Evolutionary conservation across 2,888 invertebrate genomes (phyloP).

Genomic region (Eutolmus rufibarbis): DNA sequence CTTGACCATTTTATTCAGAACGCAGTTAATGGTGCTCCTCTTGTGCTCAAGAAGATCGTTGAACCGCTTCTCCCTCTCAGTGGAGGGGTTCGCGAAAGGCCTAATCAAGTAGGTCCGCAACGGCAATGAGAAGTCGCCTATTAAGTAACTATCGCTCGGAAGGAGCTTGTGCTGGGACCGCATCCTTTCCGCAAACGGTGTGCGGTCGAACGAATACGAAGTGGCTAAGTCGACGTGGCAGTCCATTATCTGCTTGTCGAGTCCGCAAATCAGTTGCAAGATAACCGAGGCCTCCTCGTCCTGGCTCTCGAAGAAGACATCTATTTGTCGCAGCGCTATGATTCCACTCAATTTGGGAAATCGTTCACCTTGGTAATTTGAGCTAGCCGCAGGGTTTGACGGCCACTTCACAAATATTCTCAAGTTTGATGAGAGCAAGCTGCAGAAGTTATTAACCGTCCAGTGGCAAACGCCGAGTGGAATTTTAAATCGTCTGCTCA

Average conservation of each 20-base stretch:
- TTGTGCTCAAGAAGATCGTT: constrained; percentile 55
- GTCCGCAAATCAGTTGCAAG: constrained; percentile 58
- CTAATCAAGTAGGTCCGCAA: constrained; percentile 57
- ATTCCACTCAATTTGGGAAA: constrained; percentile 55
- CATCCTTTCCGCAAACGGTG: constrained; percentile 58
- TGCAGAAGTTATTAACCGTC: constrained; percentile 58
- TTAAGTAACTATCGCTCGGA: constrained; percentile 56
- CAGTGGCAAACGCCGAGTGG: constrained; percentile 55
- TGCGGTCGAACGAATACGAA: constrained; percentile 56
- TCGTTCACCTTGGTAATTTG: constrained; percentile 47
- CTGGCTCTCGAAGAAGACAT: constrained; percentile 57
- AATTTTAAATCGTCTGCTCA: constrained; percentile 57
- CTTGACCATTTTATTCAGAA: constrained; percentile 56
- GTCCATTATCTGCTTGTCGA: constrained; percentile 57
- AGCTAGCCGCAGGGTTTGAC: constrained; percentile 52
- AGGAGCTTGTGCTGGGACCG: constrained; percentile 55
- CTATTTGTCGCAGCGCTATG: constrained; percentile 56
- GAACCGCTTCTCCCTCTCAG: constrained; percentile 52
- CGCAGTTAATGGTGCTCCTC: constrained; percentile 52
- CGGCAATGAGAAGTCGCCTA: constrained; percentile 57
- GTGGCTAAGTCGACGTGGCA: constrained; percentile 58
- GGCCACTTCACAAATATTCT: constrained; percentile 61
- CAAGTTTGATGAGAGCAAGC: constrained; percentile 57
- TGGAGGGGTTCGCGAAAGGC: constrained; percentile 55
- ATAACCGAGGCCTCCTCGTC: constrained; percentile 58